Conservation (phyloP, 2,113 vertebrate species). For the Phylloscopus whistleri region DNA sequence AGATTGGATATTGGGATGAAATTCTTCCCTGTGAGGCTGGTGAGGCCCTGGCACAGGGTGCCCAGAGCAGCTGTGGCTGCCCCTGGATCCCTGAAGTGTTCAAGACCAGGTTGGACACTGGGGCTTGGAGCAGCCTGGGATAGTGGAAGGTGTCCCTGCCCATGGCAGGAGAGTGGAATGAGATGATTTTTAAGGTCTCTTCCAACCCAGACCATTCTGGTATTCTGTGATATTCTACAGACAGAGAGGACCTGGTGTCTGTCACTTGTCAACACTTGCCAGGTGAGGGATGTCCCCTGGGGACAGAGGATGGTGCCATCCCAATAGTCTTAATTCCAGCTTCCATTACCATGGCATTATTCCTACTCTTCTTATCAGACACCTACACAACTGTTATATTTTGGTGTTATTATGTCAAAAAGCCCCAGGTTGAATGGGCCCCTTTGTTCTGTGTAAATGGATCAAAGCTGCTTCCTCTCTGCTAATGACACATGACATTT, state of each 20-base stretch:
- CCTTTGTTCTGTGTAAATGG: background rate
- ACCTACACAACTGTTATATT: background rate
- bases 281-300: background rate
- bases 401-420: background rate
- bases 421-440: background rate
- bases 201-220: background rate
- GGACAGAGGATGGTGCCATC: background rate
- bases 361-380: background rate
- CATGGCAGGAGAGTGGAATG: background rate
- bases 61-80: background rate
- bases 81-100: background rate
- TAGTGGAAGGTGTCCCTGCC: background rate
- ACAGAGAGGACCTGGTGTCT: background rate
- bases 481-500: background rate
- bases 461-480: background rate
- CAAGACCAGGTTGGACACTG: fast-evolving
- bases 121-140: background rate
- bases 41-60: background rate
- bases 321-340: background rate
- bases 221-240: background rate
- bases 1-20: background rate
- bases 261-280: background rate
- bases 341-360: background rate
- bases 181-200: background rate
- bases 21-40: background rate